A percentile compares a stretch with the other conserved stretches of the same genome.
Evolutionary conservation across 2,888 invertebrate species (phyloP).

Genomic region (Teinopalpus imperialis): DNA sequence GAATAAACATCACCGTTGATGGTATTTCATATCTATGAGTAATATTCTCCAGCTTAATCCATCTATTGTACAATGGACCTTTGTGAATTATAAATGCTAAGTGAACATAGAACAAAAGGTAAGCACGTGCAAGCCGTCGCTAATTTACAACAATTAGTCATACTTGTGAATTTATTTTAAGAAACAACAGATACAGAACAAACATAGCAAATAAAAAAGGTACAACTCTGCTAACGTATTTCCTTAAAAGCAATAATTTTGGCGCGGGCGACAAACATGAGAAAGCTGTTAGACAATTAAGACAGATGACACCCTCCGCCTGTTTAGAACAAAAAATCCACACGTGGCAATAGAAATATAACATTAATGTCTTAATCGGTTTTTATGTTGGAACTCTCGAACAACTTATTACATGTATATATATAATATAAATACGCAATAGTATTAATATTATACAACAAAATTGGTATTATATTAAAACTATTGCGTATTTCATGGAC

Average conservation of each 20-base stretch:
- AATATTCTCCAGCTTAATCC: conserved; percentile 28
- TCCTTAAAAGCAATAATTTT: conserved; percentile 26
- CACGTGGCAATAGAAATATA: conserved; percentile 58
- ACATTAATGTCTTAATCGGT: conserved; percentile 54
- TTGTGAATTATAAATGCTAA: conserved; percentile 30
- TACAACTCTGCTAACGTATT: conserved; percentile 19
- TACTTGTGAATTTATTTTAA: conserved; percentile 30
- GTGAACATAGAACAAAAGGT: conserved; percentile 36
- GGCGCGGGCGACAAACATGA: conserved; percentile 43
- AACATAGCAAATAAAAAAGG: conserved; percentile 22
- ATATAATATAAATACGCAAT: too few relatives aligned
- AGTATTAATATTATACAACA: too few relatives aligned
- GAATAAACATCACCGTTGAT: neutral
- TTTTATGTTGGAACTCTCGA: too few relatives aligned
- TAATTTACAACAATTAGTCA: conserved; percentile 28
- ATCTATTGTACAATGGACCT: conserved; percentile 28
- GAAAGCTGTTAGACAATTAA: conserved; percentile 66
- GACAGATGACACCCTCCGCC: conserved; percentile 56
- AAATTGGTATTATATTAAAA: too few relatives aligned
- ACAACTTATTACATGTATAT: too few relatives aligned
- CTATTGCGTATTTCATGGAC: too few relatives aligned
- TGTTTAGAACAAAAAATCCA: conserved; percentile 56
- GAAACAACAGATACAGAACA: conserved; percentile 30
- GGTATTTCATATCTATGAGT: conserved; percentile 3
- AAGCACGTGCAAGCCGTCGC: conserved; percentile 46